phyloP scores from a whole-genome alignment of 1,140 invertebrate genomes.

The Streblospio benedicti region DNA sequence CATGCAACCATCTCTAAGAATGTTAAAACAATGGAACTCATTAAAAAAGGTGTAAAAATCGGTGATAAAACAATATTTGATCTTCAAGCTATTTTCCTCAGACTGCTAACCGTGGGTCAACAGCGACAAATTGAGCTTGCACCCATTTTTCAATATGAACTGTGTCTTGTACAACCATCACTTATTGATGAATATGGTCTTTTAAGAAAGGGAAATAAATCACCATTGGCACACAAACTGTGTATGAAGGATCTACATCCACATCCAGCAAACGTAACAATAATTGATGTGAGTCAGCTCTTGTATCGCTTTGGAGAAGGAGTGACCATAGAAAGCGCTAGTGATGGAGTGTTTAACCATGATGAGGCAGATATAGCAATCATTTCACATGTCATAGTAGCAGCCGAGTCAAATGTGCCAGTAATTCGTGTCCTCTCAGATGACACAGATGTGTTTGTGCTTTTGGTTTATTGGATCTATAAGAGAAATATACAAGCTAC shows the following conservation, averaged over 20 bases:
- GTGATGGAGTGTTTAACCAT: too few species aligned
- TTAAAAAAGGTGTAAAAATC: background rate
- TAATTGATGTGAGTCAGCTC: background rate
- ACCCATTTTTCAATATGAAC: background rate
- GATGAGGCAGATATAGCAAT: too few species aligned
- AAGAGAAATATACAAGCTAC: too few species aligned
- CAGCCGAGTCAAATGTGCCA: too few species aligned
- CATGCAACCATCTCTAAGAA: background rate
- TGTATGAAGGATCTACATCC: background rate
- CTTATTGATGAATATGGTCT: conserved; percentile 1
- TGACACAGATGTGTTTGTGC: too few species aligned
- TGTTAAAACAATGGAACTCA: background rate
- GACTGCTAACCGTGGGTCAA: background rate
- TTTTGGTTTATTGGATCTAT: too few species aligned
- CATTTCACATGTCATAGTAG: too few species aligned
- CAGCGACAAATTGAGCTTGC: background rate
- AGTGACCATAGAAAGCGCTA: too few species aligned
- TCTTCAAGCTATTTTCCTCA: conserved; percentile 1
- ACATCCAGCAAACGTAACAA: background rate
- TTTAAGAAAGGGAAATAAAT: background rate
- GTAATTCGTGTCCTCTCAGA: too few species aligned
- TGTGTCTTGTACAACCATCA: background rate
- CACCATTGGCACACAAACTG: background rate
- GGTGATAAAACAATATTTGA: background rate
- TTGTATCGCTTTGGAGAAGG: background rate